A percentile compares a stretch with the other conserved stretches of the same genome.
Conservation (phyloP, 2,888 invertebrate genomes). For the Adineta ricciae region DNA sequence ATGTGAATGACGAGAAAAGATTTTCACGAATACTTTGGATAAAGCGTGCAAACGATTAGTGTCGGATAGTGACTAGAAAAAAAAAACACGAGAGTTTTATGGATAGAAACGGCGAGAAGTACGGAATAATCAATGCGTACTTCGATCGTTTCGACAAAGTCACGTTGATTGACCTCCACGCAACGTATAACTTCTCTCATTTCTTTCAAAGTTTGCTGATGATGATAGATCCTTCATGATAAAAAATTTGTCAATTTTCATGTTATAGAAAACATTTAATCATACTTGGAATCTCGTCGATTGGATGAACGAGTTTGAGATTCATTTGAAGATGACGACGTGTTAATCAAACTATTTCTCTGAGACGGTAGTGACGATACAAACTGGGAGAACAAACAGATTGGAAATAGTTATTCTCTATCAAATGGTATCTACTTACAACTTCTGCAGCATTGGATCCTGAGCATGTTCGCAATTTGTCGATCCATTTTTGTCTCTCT, state of each 20-base stretch:
- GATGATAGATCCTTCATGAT: not conserved
- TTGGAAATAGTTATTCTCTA: not conserved
- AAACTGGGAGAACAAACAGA: not conserved
- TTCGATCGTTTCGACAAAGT: not conserved
- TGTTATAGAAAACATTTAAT: no score
- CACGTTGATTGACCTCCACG: not conserved
- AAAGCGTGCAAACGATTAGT: not conserved
- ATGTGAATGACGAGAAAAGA: no score
- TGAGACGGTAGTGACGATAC: not conserved
- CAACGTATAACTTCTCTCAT: constrained; percentile 15
- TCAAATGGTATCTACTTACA: no score
- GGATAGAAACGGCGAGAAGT: no score
- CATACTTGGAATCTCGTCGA: not conserved
- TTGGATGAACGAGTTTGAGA: not conserved
- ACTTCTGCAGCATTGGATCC: not conserved
- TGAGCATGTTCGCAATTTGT: not conserved
- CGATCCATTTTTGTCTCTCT: constrained; percentile 19
- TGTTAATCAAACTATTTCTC: not conserved
- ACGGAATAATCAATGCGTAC: no score
- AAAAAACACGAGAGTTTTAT: no score
- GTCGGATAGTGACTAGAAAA: not conserved
- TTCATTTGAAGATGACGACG: not conserved
- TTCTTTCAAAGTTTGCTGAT: constrained; percentile 9
- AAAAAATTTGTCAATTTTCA: not conserved
- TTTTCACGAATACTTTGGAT: not conserved